Evolutionary conservation across 2,113 vertebrate species (phyloP).

Genomic region (Leucopsar rothschildi): DNA sequence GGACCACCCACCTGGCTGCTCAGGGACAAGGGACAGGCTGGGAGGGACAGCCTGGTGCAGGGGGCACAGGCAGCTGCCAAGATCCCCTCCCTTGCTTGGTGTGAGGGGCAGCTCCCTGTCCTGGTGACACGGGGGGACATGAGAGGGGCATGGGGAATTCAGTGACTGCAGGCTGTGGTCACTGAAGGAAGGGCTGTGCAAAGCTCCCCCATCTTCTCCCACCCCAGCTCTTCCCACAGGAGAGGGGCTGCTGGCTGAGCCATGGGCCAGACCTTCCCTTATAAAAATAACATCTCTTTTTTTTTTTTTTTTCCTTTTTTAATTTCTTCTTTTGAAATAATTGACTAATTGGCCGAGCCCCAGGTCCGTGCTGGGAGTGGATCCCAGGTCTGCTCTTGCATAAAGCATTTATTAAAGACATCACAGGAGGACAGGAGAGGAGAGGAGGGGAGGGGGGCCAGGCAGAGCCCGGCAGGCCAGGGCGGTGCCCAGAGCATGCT

Average conservation of each 20-base stretch:
- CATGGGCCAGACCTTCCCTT: not conserved
- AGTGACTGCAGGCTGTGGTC: not conserved
- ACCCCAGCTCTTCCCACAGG: not conserved
- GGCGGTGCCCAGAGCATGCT: not conserved
- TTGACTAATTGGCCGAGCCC: conserved; percentile 28
- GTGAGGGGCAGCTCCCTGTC: not conserved
- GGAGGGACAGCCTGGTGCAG: not conserved
- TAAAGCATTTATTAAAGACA: conserved; percentile 9
- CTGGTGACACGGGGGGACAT: accelerated
- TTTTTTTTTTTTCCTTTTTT: not conserved
- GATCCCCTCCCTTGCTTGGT: not conserved
- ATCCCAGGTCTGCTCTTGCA: conserved; percentile 44
- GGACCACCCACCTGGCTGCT: not conserved
- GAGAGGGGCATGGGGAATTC: accelerated
- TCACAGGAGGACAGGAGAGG: not conserved
- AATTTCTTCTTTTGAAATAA: conserved; percentile 40
- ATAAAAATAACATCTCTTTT: not conserved
- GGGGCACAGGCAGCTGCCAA: not conserved
- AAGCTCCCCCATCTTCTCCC: not conserved
- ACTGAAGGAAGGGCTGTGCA: too few species aligned
- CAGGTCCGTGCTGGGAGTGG: conserved; percentile 22
- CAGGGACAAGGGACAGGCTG: not conserved
- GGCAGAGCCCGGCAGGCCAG: not conserved
- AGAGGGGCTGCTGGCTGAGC: not conserved
- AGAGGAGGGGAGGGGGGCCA: not conserved